These are phyloP conservation scores for Anaspis maculata DNA, from an alignment of 2,888 invertebrate species.

Conservation along the genomic window DNA sequence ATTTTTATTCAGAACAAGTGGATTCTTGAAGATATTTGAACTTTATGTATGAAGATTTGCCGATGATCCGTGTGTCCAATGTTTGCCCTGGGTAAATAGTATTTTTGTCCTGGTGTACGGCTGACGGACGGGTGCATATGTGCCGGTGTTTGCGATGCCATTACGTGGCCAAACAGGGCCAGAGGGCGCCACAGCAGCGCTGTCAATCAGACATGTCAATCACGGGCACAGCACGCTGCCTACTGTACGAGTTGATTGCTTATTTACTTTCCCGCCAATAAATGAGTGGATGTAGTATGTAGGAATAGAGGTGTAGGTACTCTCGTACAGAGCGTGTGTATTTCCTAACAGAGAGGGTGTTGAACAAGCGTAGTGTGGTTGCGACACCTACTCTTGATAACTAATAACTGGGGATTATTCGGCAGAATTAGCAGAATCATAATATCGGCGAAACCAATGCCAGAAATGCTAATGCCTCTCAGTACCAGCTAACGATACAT, in stretches of 20 bases:
- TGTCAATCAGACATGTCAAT: slow-evolving; percentile 35
- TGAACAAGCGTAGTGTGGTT: slow-evolving; percentile 22
- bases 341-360: slow-evolving; percentile 13
- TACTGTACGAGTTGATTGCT: slow-evolving; percentile 26
- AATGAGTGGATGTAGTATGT: slow-evolving; percentile 26
- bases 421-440: no score
- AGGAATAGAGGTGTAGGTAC: no score
- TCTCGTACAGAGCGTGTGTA: no score
- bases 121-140: slow-evolving; percentile 24
- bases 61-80: no score
- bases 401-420: slow-evolving; percentile 20
- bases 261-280: slow-evolving; percentile 32
- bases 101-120: slow-evolving; percentile 20
- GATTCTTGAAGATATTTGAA: no score
- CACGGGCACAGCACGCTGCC: slow-evolving; percentile 20
- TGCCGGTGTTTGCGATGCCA: slow-evolving; percentile 36
- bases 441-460: no score
- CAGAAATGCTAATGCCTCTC: no score
- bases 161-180: slow-evolving; percentile 37
- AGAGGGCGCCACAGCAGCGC: slow-evolving; percentile 30
- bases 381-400: slow-evolving; percentile 21
- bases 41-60: no score
- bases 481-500: no score
- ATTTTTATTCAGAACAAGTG: no score
- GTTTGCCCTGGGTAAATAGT: slow-evolving; percentile 16